Evolutionary conservation across 2,888 invertebrate species (phyloP).

Genomic region (Prosopocoilus inquinatus): DNA sequence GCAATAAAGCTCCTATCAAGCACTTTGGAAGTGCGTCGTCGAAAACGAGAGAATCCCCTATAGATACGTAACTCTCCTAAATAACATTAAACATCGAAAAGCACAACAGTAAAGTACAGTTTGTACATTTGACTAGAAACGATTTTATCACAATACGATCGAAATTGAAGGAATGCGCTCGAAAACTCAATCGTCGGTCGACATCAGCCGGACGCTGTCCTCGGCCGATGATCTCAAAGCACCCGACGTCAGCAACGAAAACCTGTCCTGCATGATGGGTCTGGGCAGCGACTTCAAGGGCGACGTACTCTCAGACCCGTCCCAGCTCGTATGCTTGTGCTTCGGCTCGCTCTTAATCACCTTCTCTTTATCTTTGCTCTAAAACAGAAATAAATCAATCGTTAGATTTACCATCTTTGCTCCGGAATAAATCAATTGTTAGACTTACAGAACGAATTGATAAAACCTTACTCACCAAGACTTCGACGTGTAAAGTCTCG

Average conservation of each 20-base stretch:
- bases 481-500: slow-evolving; percentile 48
- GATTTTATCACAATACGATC: slow-evolving; percentile 7
- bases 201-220: slow-evolving; percentile 56
- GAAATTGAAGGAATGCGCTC: slow-evolving; percentile 16
- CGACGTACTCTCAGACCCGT: slow-evolving; percentile 39
- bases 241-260: slow-evolving; percentile 55
- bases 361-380: slow-evolving; percentile 35
- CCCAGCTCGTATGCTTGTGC: slow-evolving; percentile 45
- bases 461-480: slow-evolving; percentile 36
- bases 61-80: not conserved
- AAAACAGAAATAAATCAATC: slow-evolving; percentile 11
- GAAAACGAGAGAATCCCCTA: too few species aligned
- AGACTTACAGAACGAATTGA: not conserved
- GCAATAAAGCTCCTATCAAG: too few species aligned
- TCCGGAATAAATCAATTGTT: not conserved
- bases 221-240: slow-evolving; percentile 56
- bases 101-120: slow-evolving; percentile 42
- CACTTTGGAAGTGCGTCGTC: too few species aligned
- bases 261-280: slow-evolving; percentile 48
- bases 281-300: slow-evolving; percentile 39
- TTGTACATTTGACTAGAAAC: slow-evolving; percentile 14
- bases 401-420: too few species aligned
- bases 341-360: slow-evolving; percentile 38
- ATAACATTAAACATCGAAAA: slow-evolving; percentile 39
- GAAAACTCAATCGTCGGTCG: slow-evolving; percentile 42